Percentiles rank a stretch among this genome's conserved stretches.
Conservation (phyloP, 2,113 vertebrate species). For the Cariama cristata region DNA sequence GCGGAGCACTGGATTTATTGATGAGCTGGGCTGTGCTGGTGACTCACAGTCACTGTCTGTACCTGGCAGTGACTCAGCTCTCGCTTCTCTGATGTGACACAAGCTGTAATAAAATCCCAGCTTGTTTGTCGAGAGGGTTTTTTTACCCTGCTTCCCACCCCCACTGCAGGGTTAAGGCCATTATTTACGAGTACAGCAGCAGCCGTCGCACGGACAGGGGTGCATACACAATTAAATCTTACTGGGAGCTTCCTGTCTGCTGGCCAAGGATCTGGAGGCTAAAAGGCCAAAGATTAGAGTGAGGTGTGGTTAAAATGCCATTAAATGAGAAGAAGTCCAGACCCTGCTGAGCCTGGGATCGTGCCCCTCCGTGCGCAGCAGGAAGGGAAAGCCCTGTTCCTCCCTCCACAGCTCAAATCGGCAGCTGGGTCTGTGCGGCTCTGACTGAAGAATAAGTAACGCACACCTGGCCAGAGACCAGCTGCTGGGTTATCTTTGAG, state of each 20-base stretch:
- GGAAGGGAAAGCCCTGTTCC: background rate
- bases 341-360: background rate
- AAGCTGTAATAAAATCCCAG: background rate
- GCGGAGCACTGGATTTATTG: background rate
- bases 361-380: rapidly evolving
- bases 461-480: rapidly evolving
- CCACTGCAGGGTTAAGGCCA: background rate
- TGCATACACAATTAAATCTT: background rate
- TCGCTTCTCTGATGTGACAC: background rate
- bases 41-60: conserved; percentile 32
- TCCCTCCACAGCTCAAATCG: background rate
- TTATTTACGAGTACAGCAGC: background rate
- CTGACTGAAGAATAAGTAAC: background rate
- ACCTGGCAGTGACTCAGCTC: conserved; percentile 52
- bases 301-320: background rate
- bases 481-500: background rate
- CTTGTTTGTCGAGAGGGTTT: background rate
- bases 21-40: background rate
- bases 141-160: background rate
- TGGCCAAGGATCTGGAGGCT: background rate
- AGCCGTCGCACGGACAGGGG: background rate
- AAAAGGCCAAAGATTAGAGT: background rate
- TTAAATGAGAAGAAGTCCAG: background rate
- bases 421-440: background rate
- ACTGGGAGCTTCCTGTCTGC: background rate